These are phyloP conservation scores for Microplitis manilae DNA, from an alignment of 2,888 invertebrate species.

Conservation along the genomic window DNA sequence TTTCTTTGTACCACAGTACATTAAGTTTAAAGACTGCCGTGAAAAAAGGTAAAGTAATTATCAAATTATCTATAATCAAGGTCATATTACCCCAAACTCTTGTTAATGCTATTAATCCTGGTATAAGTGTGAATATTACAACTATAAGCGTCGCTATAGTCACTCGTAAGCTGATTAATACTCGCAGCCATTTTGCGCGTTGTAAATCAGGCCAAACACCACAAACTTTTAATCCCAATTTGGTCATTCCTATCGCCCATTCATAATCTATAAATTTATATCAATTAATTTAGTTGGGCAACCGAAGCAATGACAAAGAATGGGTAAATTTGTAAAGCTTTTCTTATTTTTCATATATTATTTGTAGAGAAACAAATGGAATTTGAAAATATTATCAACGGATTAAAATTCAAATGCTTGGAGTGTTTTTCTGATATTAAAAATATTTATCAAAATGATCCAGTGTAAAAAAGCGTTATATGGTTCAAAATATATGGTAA, in stretches of 20 bases:
- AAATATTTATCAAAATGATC: no score
- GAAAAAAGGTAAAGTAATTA: conserved; percentile 35
- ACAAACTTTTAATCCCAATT: conserved; percentile 37
- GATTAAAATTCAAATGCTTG: no score
- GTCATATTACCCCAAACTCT: conserved; percentile 42
- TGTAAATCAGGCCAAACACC: conserved; percentile 39
- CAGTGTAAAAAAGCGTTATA: no score
- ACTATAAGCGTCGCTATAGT: conserved; percentile 16
- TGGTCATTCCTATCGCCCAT: conserved; percentile 44
- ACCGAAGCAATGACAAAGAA: no score
- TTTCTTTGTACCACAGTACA: conserved; percentile 43
- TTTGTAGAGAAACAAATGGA: no score
- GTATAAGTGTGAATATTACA: conserved; percentile 30
- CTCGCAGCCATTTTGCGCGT: conserved; percentile 11
- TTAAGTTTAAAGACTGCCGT: conserved; percentile 35
- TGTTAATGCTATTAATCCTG: conserved; percentile 32
- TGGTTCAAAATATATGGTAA: no score
- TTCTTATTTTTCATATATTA: no score
- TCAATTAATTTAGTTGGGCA: neutral
- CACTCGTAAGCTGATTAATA: conserved; percentile 26
- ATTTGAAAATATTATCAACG: no score
- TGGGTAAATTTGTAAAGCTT: no score
- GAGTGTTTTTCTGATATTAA: no score
- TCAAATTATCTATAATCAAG: conserved; percentile 42
- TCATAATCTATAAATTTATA: conserved; percentile 38